These are phyloP conservation scores for Corvus hawaiiensis DNA, from an alignment of 2,113 vertebrate species.

Conservation along the genomic window DNA sequence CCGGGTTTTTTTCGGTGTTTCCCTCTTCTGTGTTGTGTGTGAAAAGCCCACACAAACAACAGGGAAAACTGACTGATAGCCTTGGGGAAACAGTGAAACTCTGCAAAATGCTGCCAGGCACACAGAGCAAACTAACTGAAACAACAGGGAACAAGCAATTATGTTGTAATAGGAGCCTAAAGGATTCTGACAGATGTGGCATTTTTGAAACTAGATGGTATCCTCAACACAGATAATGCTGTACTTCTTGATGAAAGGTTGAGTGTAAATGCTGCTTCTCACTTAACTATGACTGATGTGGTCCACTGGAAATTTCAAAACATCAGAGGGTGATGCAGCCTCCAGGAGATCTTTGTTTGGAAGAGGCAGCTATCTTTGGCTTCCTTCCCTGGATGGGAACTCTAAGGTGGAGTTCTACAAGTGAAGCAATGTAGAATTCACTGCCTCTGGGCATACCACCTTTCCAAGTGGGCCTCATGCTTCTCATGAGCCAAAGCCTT, in stretches of 20 bases:
- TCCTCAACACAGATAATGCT: neutral
- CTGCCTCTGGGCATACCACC: neutral
- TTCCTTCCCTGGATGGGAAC: neutral
- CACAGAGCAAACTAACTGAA: neutral
- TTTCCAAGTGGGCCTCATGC: neutral
- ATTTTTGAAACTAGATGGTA: neutral
- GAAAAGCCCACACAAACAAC: neutral
- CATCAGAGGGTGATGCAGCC: neutral
- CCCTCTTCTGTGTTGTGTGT: neutral
- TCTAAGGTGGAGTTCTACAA: neutral
- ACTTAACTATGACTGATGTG: neutral
- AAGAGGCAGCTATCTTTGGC: neutral
- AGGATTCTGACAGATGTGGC: neutral
- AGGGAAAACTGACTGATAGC: neutral
- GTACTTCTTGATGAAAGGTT: neutral
- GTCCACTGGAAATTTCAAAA: neutral
- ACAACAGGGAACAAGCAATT: neutral
- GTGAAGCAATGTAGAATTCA: neutral
- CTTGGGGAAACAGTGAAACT: neutral
- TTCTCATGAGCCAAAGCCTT: neutral
- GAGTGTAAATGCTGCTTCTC: neutral
- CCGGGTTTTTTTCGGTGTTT: neutral
- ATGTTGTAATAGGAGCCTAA: neutral
- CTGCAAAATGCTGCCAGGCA: neutral
- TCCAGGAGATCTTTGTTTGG: neutral